These are phyloP conservation scores for Ivindomyrus marchei DNA, from an alignment of 2,113 vertebrate genomes.

Conservation along the genomic window DNA sequence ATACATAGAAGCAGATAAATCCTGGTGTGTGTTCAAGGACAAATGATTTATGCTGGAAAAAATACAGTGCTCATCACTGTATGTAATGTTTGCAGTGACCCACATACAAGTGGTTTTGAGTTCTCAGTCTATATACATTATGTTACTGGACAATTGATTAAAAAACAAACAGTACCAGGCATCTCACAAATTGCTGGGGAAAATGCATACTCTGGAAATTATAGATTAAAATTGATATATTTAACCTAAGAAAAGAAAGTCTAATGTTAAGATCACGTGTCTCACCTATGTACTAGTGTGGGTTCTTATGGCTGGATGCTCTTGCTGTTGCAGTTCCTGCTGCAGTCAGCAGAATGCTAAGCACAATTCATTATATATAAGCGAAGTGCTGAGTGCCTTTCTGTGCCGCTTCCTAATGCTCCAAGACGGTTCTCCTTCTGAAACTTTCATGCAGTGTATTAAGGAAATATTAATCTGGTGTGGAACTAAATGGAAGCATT, in stretches of 20 bases:
- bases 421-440: constrained; percentile 16
- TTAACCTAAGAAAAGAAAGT: not conserved
- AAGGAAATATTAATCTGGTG: not conserved
- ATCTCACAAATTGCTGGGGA: not conserved
- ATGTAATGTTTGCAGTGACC: not conserved
- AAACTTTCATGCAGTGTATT: constrained; percentile 11
- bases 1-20: not conserved
- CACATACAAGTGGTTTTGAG: not conserved
- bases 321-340: not conserved
- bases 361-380: constrained; percentile 21
- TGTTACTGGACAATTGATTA: not conserved
- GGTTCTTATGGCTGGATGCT: not conserved
- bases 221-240: not conserved
- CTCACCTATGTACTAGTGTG: not conserved
- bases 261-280: not conserved
- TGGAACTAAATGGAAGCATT: not conserved
- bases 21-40: not conserved
- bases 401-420: constrained; percentile 16
- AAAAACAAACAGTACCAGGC: not conserved
- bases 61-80: not conserved
- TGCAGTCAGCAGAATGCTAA: constrained; percentile 14
- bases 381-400: constrained; percentile 4
- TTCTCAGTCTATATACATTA: not conserved
- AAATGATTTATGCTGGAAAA: not conserved
- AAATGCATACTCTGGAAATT: not conserved